Conservation (phyloP, 2,113 vertebrate species). For the Gorsachius goisagi region DNA sequence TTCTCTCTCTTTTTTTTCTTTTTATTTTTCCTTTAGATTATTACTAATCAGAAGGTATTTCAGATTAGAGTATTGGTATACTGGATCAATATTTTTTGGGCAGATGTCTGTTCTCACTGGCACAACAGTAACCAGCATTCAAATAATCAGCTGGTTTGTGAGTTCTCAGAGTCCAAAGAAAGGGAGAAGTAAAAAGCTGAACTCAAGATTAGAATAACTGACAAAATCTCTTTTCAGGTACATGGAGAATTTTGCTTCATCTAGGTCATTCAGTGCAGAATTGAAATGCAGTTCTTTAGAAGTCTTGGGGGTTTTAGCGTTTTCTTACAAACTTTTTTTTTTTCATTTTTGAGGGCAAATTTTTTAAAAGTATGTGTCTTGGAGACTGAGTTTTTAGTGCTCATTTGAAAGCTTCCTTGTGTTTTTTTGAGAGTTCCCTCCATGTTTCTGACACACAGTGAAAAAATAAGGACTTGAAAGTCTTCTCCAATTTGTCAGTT, state of each 20-base stretch:
- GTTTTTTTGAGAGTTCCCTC: not conserved
- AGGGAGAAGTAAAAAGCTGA: not conserved
- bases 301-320: not conserved
- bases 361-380: not conserved
- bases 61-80: not conserved
- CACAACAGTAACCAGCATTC: not conserved
- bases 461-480: not conserved
- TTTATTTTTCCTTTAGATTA: not conserved
- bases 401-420: not conserved
- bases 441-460: not conserved
- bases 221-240: not conserved
- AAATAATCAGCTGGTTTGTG: not conserved
- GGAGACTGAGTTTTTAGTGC: not conserved
- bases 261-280: not conserved
- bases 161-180: not conserved
- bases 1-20: not conserved
- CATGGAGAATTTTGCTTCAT: not conserved
- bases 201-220: not conserved
- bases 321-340: not conserved
- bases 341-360: not conserved
- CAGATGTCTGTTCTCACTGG: not conserved
- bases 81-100: not conserved
- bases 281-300: not conserved
- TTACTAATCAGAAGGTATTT: not conserved
- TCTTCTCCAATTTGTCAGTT: not conserved